A percentile compares a stretch with the other conserved stretches of the same genome.
These are phyloP conservation scores for Chanos chanos DNA, from an alignment of 2,797 vertebrate genomes.

Conservation along the genomic window DNA sequence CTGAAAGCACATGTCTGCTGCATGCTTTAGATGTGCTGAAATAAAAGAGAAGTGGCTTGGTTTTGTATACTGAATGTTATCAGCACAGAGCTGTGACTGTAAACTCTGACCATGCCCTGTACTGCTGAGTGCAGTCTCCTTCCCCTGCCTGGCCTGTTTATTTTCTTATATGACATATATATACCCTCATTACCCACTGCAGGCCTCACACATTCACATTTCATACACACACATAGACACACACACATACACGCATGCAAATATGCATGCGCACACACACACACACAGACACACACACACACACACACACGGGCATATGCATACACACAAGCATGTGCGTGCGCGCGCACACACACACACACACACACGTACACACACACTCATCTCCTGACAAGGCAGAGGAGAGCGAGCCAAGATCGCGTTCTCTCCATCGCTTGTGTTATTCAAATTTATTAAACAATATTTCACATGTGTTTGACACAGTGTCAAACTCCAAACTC, in stretches of 20 bases:
- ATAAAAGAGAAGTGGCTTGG: constrained; percentile 17
- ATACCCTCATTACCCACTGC: constrained; percentile 68
- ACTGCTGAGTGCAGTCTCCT: constrained; percentile 1
- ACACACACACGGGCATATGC: background rate
- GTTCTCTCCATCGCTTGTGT: constrained; percentile 74
- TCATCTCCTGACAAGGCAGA: constrained; percentile 63
- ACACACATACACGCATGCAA: background rate
- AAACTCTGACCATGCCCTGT: background rate
- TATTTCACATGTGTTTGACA: constrained; percentile 92
- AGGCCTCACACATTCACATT: constrained; percentile 59
- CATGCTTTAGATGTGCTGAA: constrained; percentile 7
- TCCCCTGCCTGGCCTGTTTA: constrained; percentile 56
- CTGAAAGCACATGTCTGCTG: constrained; percentile 12
- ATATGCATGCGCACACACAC: background rate
- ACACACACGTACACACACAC: background rate
- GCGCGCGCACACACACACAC: background rate
- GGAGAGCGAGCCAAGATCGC: constrained; percentile 71
- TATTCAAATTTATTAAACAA: constrained; percentile 91
- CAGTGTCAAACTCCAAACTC: constrained; percentile 82
- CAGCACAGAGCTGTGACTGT: background rate
- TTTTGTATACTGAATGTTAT: constrained; percentile 11
- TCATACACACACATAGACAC: too few species aligned
- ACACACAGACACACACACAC: background rate
- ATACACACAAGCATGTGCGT: too few species aligned
- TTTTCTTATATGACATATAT: constrained; percentile 68